These are phyloP conservation scores for Lerista edwardsae DNA, from an alignment of 2,797 vertebrate genomes.

Conservation along the genomic window DNA sequence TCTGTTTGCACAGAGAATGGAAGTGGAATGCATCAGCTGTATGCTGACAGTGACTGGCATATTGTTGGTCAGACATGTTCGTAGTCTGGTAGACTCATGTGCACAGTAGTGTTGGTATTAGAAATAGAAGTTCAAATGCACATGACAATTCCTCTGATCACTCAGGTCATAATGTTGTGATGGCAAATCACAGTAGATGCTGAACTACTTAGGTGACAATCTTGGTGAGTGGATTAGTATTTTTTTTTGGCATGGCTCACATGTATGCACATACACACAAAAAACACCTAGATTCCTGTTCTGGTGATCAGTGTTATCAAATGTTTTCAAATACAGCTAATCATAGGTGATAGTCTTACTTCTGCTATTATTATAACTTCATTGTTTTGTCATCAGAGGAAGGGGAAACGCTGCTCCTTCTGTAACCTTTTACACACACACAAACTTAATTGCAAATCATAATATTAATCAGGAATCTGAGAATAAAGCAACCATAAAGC, in stretches of 20 bases:
- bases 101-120: neutral
- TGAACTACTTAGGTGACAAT: neutral
- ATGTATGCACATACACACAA: too few relatives aligned
- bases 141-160: neutral
- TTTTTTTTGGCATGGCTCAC: neutral
- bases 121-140: neutral
- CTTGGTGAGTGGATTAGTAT: neutral
- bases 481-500: neutral
- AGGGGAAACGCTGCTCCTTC: neutral
- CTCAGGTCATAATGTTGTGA: neutral
- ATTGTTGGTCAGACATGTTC: neutral
- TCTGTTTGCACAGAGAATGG: neutral
- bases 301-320: neutral
- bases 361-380: neutral
- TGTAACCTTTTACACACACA: neutral
- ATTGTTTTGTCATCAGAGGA: neutral
- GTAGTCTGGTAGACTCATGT: neutral
- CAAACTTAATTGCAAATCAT: neutral
- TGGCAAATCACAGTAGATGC: neutral
- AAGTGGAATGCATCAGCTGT: too few relatives aligned
- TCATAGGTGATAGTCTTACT: too few relatives aligned
- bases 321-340: too few relatives aligned
- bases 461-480: neutral
- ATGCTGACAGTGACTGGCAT: neutral
- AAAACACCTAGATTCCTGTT: too few relatives aligned